Evolutionary conservation across 2,113 vertebrate genomes (phyloP), one percentile per base, ranked within the genome.

Genomic region (Nematolebias whitei): DNA sequence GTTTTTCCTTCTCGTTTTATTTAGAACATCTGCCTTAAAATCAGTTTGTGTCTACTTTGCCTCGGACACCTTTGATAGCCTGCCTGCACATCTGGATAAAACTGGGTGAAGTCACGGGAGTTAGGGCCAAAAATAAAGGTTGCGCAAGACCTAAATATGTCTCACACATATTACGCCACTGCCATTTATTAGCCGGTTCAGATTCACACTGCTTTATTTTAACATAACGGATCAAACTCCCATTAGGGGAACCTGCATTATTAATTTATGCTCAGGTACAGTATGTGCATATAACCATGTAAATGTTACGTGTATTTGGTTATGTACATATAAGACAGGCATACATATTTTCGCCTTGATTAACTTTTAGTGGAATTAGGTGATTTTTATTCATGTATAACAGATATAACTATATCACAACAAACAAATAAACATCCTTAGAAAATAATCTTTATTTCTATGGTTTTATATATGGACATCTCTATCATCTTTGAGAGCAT

Each of bases 241-340:
- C 47, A 62, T 74, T 72, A 79, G 79, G 88, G 83, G 74, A 89
- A 79, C 80, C 85, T 87, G 79, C 83, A 66, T 92, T 90, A 79
- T 89, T 91, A 78, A 92, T 82, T 90, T 91, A 79, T 87, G 91
- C 93, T 94, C 93, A 94, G 93, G 93, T 93, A 65, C 39, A 44
- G 50, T 63, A 93, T 91, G 91, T 93, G 87, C 89, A 92, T 91
- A 92, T 89, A 91, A 90, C 79, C 78, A 89, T 92, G 90, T 90
- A 88, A 91, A 91, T 90, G 89, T 92, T 81, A 68, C 87, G 85
- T 91, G 88, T 85, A 86, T 90, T 85, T 88, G 82, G 78, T 86
- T 74, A 64, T 91, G 89, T 88, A 91, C 82, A 88, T 85, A 80
- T 82, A 84, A 76, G 79, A 76, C 79, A 71, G 85, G 51, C 77